Evolutionary conservation across 1,140 invertebrate species (phyloP), one percentile per base, ranked within the genome.

Genomic region (Saccostrea echinata): DNA sequence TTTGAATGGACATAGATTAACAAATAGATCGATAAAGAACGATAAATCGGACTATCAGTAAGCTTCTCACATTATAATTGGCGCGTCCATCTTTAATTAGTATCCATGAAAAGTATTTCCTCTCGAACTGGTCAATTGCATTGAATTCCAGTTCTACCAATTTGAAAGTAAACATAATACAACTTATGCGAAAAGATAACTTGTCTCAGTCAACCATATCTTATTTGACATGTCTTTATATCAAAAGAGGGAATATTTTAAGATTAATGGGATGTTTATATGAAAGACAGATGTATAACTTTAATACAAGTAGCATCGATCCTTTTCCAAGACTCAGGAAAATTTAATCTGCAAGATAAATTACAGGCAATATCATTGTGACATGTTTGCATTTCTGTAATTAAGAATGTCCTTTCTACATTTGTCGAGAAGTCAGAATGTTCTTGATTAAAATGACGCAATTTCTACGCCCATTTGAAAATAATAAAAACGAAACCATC

Each of bases 371-470:
- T 76, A 76, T 33, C 27, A 76, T 13, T 8, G 30, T 16, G 27
- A 30, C 68, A 27, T 76, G 68, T 76, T 76, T 76, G 27, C 68
- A 76, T 76, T 76, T 27, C 27, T 18, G 24, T 27, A 76, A 30
- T 30, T 33, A 33, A 76, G 24, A 76, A 76, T 33, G 30, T 24
- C 30, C 27, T 30, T 12, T 0, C 68, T 2, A 76, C 18, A n/a
- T 61, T n/a, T 21, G n/a, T 33, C 27, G 16, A 76, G 11, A 1
- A 13, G 27, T 1, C 55, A 18, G 13, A 57, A 57, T 61, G 1
- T 27, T 76, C 68, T 27, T 76, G 27, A 64, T n/a, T 21, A 8
- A 76, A 33, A 76, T 13, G 27, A 27, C 27, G 68, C 27, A 24
- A 30, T 27, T 27, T 76, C 27, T 16, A 16, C 55, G 55, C 55